Percentiles rank a stretch among this genome's conserved stretches.
Evolutionary conservation across 1,140 invertebrate species (phyloP).

Genomic region (Bombyx mori): DNA sequence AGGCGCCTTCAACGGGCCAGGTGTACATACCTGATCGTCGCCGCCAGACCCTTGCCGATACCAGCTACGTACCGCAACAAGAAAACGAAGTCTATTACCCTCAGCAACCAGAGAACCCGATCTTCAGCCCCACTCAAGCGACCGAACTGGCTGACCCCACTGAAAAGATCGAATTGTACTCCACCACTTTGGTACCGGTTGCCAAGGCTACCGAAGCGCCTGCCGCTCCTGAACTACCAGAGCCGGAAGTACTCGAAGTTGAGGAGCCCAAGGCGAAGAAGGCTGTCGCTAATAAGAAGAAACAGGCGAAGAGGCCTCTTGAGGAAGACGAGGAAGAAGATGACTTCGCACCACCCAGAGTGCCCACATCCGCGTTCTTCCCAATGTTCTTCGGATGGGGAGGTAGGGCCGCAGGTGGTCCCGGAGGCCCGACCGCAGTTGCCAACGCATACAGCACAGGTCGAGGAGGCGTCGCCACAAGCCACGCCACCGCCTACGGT

Average conservation of each 20-base stretch:
- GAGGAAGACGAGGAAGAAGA: constrained; percentile 62
- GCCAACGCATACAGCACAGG: constrained; percentile 80
- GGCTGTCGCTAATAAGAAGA: constrained; percentile 39
- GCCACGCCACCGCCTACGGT: constrained; percentile 79
- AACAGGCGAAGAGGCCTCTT: constrained; percentile 52
- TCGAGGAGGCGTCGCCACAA: constrained; percentile 76
- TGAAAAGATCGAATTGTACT: constrained; percentile 32
- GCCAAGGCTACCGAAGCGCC: constrained; percentile 30
- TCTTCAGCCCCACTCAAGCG: constrained; percentile 23
- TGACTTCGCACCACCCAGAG: constrained; percentile 36
- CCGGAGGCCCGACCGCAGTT: constrained; percentile 72
- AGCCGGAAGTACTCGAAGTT: constrained; percentile 42
- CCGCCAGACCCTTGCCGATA: constrained; percentile 40
- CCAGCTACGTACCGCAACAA: constrained; percentile 34
- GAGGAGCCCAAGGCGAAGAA: constrained; percentile 35
- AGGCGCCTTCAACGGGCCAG: constrained; percentile 34
- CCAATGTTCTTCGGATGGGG: constrained; percentile 73
- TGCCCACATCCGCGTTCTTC: constrained; percentile 72
- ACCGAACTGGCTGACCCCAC: constrained; percentile 37
- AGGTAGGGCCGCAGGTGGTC: constrained; percentile 43
- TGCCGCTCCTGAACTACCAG: constrained; percentile 37
- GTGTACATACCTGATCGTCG: constrained; percentile 54
- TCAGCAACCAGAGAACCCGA: constrained; percentile 28
- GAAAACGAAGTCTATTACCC: constrained; percentile 53
- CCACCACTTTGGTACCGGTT: constrained; percentile 28